Conservation (phyloP, 2,888 invertebrate species). For the Tipula helvola region DNA sequence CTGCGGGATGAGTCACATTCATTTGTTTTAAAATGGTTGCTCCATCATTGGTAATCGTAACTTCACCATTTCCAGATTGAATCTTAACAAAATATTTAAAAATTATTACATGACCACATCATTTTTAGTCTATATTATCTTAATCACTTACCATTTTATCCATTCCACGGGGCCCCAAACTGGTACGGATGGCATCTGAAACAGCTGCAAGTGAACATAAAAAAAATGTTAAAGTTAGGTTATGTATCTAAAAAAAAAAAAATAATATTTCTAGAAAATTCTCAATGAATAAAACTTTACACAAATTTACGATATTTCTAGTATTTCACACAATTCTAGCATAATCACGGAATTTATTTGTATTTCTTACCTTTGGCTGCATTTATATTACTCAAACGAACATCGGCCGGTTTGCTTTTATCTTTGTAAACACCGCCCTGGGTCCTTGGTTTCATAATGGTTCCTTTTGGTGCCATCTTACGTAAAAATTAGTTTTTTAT, state of each 20-base stretch:
- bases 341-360: neutral
- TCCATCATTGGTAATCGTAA: slow-evolving; percentile 99
- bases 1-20: slow-evolving; percentile 96
- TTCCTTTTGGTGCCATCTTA: slow-evolving; percentile 31
- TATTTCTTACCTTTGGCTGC: slow-evolving; percentile 82
- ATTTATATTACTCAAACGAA: slow-evolving; percentile 88
- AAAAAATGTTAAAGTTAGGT: neutral
- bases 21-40: slow-evolving; percentile 99
- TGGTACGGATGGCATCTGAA: slow-evolving; percentile 96
- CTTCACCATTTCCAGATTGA: slow-evolving; percentile 92
- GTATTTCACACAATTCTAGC: neutral
- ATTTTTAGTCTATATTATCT: neutral
- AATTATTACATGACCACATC: neutral
- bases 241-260: neutral
- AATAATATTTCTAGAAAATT: neutral
- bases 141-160: slow-evolving; percentile 81
- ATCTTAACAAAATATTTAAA: slow-evolving; percentile 47
- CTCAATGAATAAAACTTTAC: neutral
- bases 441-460: slow-evolving; percentile 15
- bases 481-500: neutral
- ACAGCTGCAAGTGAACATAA: slow-evolving; percentile 54
- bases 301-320: neutral
- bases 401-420: slow-evolving; percentile 89
- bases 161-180: slow-evolving; percentile 97
- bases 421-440: slow-evolving; percentile 61